These are phyloP conservation scores for Laticauda laticaudata DNA, from an alignment of 2,113 vertebrate species.

Conservation along the genomic window DNA sequence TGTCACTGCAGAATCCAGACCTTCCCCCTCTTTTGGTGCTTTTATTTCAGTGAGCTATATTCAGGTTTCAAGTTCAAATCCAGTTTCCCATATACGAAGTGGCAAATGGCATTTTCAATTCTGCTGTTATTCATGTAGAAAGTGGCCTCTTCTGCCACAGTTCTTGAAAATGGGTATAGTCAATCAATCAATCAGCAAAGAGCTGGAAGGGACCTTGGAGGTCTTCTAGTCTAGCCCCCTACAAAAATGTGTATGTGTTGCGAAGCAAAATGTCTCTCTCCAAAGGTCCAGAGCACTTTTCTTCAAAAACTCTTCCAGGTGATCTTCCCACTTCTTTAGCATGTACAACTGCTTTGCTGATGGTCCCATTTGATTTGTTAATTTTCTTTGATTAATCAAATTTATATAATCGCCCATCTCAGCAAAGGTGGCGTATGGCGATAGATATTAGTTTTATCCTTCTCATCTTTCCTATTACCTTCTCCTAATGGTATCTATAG, in stretches of 20 bases:
- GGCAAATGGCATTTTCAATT: not conserved
- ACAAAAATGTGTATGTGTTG: not conserved
- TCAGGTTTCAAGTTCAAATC: not conserved
- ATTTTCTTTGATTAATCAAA: not conserved
- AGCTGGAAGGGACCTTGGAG: no score
- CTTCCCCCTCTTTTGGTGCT: no score
- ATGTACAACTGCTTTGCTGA: not conserved
- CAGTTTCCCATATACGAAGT: not conserved
- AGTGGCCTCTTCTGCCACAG: not conserved
- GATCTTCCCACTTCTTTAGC: not conserved
- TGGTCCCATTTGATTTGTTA: not conserved
- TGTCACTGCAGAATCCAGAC: no score
- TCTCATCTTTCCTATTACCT: not conserved
- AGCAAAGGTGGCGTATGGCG: not conserved
- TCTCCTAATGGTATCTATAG: not conserved
- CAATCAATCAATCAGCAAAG: no score
- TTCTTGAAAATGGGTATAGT: not conserved
- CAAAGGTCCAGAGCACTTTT: not conserved
- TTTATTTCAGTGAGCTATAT: no score
- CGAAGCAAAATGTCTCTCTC: not conserved
- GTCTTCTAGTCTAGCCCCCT: no score
- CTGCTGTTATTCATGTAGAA: not conserved
- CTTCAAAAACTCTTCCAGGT: not conserved
- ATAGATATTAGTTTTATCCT: not conserved
- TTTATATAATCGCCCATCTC: not conserved